Percentiles rank a stretch among this genome's conserved stretches.
phyloP scores from a whole-genome alignment of 2,888 invertebrate genomes.

The Muschampia plurimacula region DNA sequence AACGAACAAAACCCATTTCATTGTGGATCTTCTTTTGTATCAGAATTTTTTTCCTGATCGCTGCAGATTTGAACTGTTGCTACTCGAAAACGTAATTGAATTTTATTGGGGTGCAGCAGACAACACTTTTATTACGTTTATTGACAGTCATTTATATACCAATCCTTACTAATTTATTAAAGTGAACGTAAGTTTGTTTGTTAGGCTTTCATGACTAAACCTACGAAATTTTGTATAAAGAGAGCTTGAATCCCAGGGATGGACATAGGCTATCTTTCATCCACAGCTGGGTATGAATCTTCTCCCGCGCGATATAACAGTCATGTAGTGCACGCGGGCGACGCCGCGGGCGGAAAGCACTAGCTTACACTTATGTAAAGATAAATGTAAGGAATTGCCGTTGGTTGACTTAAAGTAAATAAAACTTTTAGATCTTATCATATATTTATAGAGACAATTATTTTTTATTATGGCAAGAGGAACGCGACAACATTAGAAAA shows the following conservation, averaged over 20 bases:
- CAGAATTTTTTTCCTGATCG: not conserved
- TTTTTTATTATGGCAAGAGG: not conserved
- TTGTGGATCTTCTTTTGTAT: conserved; percentile 6
- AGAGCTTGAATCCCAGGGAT: too few species aligned
- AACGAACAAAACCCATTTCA: conserved; percentile 25
- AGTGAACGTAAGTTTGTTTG: too few species aligned
- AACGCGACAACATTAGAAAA: not conserved
- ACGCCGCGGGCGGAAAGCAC: too few species aligned
- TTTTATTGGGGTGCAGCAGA: not conserved
- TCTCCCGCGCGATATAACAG: too few species aligned
- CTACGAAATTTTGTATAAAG: too few species aligned
- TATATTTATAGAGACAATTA: not conserved
- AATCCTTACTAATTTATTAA: too few species aligned
- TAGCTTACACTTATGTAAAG: not conserved
- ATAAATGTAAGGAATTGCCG: not conserved
- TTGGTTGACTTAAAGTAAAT: not conserved
- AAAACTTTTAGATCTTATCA: not conserved
- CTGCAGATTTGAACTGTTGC: not conserved
- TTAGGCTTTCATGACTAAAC: too few species aligned
- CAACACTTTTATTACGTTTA: not conserved
- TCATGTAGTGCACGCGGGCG: too few species aligned
- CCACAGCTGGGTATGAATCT: too few species aligned
- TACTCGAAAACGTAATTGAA: not conserved
- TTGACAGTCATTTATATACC: too few species aligned
- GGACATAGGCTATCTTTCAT: too few species aligned